Base-by-base conservation (phyloP, 2,888 invertebrate species). In the Andrena chrysosceles region DNA sequence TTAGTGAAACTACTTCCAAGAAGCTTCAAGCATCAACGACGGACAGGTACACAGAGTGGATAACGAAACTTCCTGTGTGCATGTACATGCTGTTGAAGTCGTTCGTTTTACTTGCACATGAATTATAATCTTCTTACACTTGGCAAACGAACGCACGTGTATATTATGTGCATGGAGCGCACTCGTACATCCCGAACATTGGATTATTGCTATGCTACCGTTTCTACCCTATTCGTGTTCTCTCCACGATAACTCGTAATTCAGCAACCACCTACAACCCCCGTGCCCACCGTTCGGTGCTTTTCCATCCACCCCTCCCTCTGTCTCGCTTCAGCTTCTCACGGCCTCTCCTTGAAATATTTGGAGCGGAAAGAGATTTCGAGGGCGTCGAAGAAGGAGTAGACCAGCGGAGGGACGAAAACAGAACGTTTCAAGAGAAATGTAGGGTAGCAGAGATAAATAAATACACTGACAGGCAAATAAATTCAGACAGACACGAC, bases 141-240 rank as follows among this genome's bases (percentile, higher is more conserved):
- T 75, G 86, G 77, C 77, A 81, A 76, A 81, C 77, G 76, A 72
- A 59, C 56, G 59, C 73, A n/a, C 60, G 77, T 54, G 59, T 59
- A 72, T 68, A 75, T 71, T 74, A 67, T 26, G 66, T 68, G 72
- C 48, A 64, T 63, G 76, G 63, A 76, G 48, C 71, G 60, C 60
- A 54, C 59, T 31, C 63, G 52, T 76, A 80, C 69, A 78, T 76
- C 56, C 72, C 71, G 71, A 76, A 77, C 83, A 73, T 81, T 70
- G 83, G 87, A 83, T 87, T 87, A 87, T 87, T 79, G 83, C 77
- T 83, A 74, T 42, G 66, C 73, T 78, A 83, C 79, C 81, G 81
- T 87, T 85, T 87, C 86, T 73, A 85, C 83, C 80, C 62, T 83
- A 77, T 85, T 87, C 85, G 85, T 83, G 78, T 87, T 85, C 75